phyloP scores from a whole-genome alignment of 2,888 invertebrate genomes.

The Parascotia fuliginaria region DNA sequence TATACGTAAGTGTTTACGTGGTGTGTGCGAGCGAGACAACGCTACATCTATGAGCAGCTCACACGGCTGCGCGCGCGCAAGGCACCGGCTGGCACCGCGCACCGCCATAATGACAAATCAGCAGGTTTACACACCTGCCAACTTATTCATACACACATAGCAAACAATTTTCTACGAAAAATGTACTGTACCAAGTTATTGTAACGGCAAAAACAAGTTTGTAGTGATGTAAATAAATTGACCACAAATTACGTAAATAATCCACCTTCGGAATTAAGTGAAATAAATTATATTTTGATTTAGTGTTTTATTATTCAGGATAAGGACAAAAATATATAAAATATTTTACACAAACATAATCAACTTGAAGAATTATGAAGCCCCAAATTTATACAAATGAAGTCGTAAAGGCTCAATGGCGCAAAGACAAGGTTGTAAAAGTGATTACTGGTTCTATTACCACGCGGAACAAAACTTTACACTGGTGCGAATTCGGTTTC shows the following conservation, averaged over 20 bases:
- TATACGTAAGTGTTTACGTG: conserved; percentile 37
- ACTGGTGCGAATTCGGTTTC: no score
- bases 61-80: conserved; percentile 54
- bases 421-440: no score
- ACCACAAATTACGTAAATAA: conserved; percentile 39
- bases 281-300: conserved; percentile 24
- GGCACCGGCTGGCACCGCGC: conserved; percentile 67
- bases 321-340: conserved; percentile 5
- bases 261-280: conserved; percentile 28
- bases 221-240: conserved; percentile 29
- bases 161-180: conserved; percentile 24
- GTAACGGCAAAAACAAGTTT: conserved; percentile 30
- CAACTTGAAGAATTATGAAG: no score
- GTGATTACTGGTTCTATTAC: no score
- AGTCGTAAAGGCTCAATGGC: no score
- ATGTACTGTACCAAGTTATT: conserved; percentile 9
- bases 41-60: conserved; percentile 1
- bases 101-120: conserved; percentile 48
- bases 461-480: no score
- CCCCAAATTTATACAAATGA: no score
- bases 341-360: conserved; percentile 8
- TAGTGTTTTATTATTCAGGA: conserved; percentile 19
- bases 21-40: conserved; percentile 38
- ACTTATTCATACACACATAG: conserved; percentile 21
- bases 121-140: conserved; percentile 42